Conservation (phyloP, 2,888 invertebrate species). For the Cataglyphis cursor region DNA sequence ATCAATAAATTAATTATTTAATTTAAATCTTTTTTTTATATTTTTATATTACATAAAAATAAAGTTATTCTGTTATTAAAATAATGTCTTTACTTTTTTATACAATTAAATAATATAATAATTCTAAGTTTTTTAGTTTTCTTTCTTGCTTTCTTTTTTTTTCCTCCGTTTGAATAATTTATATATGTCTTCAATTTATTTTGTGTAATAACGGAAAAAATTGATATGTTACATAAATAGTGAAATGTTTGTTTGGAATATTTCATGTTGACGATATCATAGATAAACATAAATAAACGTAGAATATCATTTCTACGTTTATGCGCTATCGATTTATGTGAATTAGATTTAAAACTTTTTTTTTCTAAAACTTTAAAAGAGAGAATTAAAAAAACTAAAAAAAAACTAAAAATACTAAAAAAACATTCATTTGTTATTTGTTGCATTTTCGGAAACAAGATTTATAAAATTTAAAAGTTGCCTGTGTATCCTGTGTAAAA, state of each 20-base stretch:
- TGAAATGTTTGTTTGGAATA: neutral
- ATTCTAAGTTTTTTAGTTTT: neutral
- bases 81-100: neutral
- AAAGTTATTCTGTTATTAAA: neutral
- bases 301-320: neutral
- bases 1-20: neutral
- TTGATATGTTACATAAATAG: neutral
- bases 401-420: neutral
- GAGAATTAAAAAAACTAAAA: no score
- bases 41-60: neutral
- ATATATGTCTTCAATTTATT: neutral
- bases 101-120: constrained; percentile 6
- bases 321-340: neutral
- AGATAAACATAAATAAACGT: neutral
- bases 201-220: neutral
- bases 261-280: neutral
- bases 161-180: neutral
- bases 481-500: neutral
- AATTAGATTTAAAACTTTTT: neutral
- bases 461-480: neutral
- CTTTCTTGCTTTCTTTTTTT: neutral
- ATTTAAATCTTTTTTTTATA: neutral
- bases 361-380: neutral
- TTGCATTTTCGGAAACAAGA: neutral
- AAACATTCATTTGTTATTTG: neutral